Evolutionary conservation across 2,113 vertebrate genomes (phyloP), one percentile per base, ranked within the genome.

Genomic region (Otolemur garnettii): DNA sequence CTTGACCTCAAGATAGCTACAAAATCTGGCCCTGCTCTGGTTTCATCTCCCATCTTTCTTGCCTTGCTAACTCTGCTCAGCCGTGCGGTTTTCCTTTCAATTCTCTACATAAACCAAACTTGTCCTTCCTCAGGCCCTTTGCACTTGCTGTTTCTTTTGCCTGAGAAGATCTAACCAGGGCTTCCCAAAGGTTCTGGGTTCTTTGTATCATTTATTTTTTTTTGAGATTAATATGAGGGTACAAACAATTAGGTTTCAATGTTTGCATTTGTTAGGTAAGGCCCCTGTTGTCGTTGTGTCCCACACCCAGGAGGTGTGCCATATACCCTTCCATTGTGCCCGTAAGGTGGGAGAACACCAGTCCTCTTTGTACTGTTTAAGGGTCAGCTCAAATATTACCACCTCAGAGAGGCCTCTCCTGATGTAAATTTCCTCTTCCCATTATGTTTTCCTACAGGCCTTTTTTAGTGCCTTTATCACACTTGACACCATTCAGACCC

Each of bases 51-150:
- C 84, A 8, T 72, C 75, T 81, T 59, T 79, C 66, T 55, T 59
- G 60, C 62, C n/a, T 80, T 24, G 1, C 19, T 59, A 64, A 57
- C 38, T 91, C 69, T 62, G 14, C 60, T 64, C 42, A 78, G 21
- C 7, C 62, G 68, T 6, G 22, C 12, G 22, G 22, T 35, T 74
- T 91, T 93, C 33, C 30, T 87, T 78, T 38, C 35, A 24, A 13
- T 92, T 97, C 68, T 88, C 81, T 57, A 45, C 88, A 68, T 2
- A 62, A 15, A 18, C 55, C 72, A 81, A 80, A 50, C 10, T 28
- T 45, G 38, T n/a, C 60, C 78, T 69, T 62, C 79, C 91, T 78
- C 11, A 2, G 38, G 66, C 26, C 55, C 74, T 96, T 94, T 93
- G 62, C 30, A 86, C 28, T 62, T 38, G 28, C 59, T 69, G 15